Base-by-base conservation (phyloP, 2,888 invertebrate species). In the Invenusta paracnida region DNA sequence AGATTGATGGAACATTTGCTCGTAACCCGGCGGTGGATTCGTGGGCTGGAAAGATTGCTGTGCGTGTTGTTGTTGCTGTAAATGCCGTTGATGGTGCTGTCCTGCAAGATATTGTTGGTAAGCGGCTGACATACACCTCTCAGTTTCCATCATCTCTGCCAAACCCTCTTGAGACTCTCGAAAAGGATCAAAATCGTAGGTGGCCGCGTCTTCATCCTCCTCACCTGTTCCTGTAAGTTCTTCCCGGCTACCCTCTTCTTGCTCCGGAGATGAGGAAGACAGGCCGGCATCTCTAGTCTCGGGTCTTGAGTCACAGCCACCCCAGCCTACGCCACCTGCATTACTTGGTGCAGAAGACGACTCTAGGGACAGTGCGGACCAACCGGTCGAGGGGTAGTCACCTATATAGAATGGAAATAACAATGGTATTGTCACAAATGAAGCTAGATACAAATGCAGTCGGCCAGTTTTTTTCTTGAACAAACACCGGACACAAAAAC, bases 121-220 rank as follows among this genome's bases (percentile, higher is more conserved):
- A 5, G 48, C 48, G 17, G 48, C 48, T 17, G 48, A 48, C 73
- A 73, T n/a, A 23, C 73, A 73, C 17, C 73, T 5, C 25, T 73
- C 73, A 23, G 73, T 73, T 23, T 73, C 73, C 73, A 73, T 73
- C 73, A 73, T 73, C 73, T 73, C 73, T 23, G 73, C 73, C 73
- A 73, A 23, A 73, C 73, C 73, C 73, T 73, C 73, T 30, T 86
- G 86, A 25, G 86, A 86, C 27, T 85, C 83, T 2, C 85, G 29
- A 27, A 86, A 86, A 5, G 86, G 86, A 29, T 86, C 86, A 29
- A 86, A 86, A 25, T 86, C 86, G 5, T 86, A 31, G 48, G 48
- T 73, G 29, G 48, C 85, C 2, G 28, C 73, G 81, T 86, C 30
- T 17, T 85, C 79, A 85, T 30, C 73, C 5, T 73, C 48, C 17